phyloP scores from a whole-genome alignment of 2,113 vertebrate genomes.

The Phycodurus eques region DNA sequence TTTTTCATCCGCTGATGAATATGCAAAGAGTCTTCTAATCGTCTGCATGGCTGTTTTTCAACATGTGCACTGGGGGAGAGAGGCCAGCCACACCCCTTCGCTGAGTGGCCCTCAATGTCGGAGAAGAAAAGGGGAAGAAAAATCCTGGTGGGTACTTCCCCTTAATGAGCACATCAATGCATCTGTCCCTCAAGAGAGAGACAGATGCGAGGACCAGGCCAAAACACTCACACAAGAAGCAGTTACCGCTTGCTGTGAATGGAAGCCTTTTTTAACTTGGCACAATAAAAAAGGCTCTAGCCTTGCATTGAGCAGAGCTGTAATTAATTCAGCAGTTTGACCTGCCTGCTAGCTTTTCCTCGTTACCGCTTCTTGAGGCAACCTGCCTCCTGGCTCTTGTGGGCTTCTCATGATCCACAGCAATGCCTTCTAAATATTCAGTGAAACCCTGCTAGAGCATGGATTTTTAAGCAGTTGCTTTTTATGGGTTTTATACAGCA shows the following conservation, averaged over 20 bases:
- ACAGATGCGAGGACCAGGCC: conserved; percentile 61
- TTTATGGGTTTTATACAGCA: too few species aligned
- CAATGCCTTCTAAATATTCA: conserved; percentile 21
- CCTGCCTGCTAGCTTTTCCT: conserved; percentile 63
- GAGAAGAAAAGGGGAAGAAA: conserved; percentile 63
- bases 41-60: conserved; percentile 67
- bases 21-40: conserved; percentile 77
- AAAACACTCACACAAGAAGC: conserved; percentile 73
- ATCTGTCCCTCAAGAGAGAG: conserved; percentile 72
- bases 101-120: conserved; percentile 69
- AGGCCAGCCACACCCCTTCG: conserved; percentile 74
- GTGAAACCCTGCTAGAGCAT: not conserved
- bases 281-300: conserved; percentile 70
- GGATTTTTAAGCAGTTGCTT: not conserved
- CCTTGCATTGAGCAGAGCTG: conserved; percentile 58
- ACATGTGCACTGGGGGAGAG: conserved; percentile 74
- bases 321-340: conserved; percentile 76
- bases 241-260: conserved; percentile 72
- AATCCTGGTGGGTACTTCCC: conserved; percentile 63
- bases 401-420: conserved; percentile 40
- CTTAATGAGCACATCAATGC: conserved; percentile 80
- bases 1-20: conserved; percentile 83
- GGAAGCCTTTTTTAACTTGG: conserved; percentile 71
- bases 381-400: conserved; percentile 48
- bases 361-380: conserved; percentile 48